These are phyloP conservation scores for Ectemnius continuus DNA, from an alignment of 2,888 invertebrate species.

Conservation along the genomic window DNA sequence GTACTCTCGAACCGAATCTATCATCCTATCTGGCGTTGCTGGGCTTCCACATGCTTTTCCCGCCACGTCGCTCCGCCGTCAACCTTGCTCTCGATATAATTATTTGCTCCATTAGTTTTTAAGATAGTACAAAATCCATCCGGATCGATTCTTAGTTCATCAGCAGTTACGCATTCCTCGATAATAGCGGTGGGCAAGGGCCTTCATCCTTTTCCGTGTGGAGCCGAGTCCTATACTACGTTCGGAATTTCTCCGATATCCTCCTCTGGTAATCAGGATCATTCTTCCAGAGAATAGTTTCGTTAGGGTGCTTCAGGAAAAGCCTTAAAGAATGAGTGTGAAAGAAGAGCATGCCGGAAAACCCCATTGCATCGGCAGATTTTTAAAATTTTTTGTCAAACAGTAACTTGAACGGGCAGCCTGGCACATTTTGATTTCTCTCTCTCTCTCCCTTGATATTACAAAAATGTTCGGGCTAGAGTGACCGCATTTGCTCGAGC, in stretches of 20 bases:
- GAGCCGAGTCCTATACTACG: conserved; percentile 14
- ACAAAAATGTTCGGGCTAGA: background rate
- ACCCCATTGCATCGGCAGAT: background rate
- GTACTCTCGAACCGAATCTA: background rate
- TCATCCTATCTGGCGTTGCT: background rate
- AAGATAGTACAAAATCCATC: conserved; percentile 31
- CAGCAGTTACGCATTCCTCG: conserved; percentile 29
- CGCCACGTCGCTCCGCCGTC: background rate
- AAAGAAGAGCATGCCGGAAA: background rate
- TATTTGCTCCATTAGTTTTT: conserved; percentile 55
- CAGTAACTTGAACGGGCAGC: too few relatives aligned
- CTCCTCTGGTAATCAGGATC: background rate
- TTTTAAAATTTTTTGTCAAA: too few relatives aligned
- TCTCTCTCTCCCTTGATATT: background rate
- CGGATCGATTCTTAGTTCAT: conserved; percentile 9
- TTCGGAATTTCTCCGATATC: conserved; percentile 42
- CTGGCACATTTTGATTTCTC: background rate
- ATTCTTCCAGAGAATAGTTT: conserved; percentile 11
- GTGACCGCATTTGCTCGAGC: background rate
- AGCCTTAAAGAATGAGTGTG: background rate
- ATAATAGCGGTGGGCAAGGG: conserved; percentile 17
- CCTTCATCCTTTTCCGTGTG: conserved; percentile 5
- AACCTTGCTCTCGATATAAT: conserved; percentile 45
- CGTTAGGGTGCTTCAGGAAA: background rate
- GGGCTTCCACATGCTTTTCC: conserved; percentile 1